Evolutionary conservation across 2,113 vertebrate species (phyloP).

Genomic region (Nyctereutes procyonoides): DNA sequence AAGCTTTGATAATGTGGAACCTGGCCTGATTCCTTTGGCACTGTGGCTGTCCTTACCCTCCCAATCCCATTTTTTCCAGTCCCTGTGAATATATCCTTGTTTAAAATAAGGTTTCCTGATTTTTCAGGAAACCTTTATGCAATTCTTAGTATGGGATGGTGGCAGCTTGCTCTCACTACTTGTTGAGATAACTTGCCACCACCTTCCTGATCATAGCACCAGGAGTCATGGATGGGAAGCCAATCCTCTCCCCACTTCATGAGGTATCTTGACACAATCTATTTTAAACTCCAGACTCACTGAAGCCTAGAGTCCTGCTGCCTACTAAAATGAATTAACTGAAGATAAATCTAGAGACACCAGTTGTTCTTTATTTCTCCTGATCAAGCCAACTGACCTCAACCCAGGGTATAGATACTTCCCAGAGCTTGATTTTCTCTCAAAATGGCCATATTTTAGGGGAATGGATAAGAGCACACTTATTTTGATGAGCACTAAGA

Average conservation of each 20-base stretch:
- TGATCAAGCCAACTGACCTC: background rate
- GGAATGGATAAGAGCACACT: background rate
- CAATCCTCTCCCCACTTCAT: background rate
- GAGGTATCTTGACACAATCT: background rate
- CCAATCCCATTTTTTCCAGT: background rate
- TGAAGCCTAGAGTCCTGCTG: background rate
- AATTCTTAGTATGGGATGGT: background rate
- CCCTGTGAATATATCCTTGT: background rate
- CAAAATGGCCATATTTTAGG: background rate
- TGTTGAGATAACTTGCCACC: background rate
- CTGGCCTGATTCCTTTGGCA: background rate
- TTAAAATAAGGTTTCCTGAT: background rate
- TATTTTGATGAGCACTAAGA: background rate
- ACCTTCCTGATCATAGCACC: too few relatives aligned
- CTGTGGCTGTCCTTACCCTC: background rate
- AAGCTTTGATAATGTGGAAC: background rate
- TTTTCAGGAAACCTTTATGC: background rate
- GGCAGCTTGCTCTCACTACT: background rate
- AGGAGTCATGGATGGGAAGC: background rate
- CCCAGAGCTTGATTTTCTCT: background rate
- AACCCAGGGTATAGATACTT: background rate
- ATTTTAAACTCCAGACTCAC: background rate
- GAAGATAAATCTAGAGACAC: background rate
- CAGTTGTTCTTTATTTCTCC: background rate
- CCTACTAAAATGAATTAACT: background rate